Evolutionary conservation across 2,113 vertebrate genomes (phyloP).

Genomic region (Macquaria ambigua): DNA sequence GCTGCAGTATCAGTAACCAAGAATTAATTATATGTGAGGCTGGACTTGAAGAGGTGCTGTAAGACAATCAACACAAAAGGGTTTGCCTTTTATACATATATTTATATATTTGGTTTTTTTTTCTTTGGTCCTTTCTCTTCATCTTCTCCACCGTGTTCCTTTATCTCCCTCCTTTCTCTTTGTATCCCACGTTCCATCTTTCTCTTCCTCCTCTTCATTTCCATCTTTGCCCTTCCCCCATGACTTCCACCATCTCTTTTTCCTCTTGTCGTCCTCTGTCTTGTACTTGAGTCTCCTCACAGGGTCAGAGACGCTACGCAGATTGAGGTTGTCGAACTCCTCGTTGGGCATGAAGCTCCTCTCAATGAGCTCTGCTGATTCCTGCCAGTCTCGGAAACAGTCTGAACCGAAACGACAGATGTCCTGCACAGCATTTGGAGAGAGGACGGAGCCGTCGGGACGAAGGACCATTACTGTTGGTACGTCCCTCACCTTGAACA

Average conservation of each 20-base stretch:
- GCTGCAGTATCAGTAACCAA: neutral
- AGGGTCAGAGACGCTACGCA: slow-evolving; percentile 88
- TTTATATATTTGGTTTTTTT: neutral
- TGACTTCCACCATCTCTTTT: slow-evolving; percentile 71
- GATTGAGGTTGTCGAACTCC: slow-evolving; percentile 84
- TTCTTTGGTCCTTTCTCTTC: slow-evolving; percentile 10
- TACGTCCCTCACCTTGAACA: slow-evolving; percentile 85
- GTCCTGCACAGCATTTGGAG: slow-evolving; percentile 85
- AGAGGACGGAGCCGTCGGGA: slow-evolving; percentile 87
- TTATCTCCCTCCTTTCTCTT: slow-evolving; percentile 52
- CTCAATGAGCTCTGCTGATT: slow-evolving; percentile 90
- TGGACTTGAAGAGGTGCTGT: neutral
- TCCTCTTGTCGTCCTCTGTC: slow-evolving; percentile 85
- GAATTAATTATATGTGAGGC: neutral
- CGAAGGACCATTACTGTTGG: slow-evolving; percentile 91
- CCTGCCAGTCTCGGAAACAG: slow-evolving; percentile 92
- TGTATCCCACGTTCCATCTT: slow-evolving; percentile 32
- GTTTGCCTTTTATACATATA: neutral
- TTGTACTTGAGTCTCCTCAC: slow-evolving; percentile 91
- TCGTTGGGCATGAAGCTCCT: slow-evolving; percentile 89
- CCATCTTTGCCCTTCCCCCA: slow-evolving; percentile 27
- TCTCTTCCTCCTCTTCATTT: slow-evolving; percentile 42
- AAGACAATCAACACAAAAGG: slow-evolving; percentile 12
- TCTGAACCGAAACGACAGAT: slow-evolving; percentile 82
- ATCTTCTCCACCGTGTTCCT: slow-evolving; percentile 57